A percentile compares a stretch with the other conserved stretches of the same genome.
These are phyloP conservation scores for Endotricha flammealis DNA, from an alignment of 2,888 invertebrate genomes.

Conservation along the genomic window DNA sequence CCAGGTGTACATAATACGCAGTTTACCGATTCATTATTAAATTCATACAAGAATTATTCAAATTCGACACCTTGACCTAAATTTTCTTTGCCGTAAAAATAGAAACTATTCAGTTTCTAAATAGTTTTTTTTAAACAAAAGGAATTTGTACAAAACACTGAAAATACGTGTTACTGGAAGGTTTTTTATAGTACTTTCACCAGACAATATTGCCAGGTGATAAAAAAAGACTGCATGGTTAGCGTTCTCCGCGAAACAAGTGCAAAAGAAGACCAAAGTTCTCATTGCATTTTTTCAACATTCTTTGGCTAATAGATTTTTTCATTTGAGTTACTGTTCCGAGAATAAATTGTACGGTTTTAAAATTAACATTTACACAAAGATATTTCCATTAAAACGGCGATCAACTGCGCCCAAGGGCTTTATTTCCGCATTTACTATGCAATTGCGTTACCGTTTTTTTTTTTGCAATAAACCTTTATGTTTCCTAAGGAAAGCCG, in stretches of 20 bases:
- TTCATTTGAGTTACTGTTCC: slow-evolving; percentile 35
- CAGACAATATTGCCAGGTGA: background rate
- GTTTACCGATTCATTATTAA: no score
- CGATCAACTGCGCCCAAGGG: slow-evolving; percentile 40
- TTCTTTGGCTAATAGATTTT: slow-evolving; percentile 50
- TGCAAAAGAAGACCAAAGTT: slow-evolving; percentile 23
- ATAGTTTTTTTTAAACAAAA: no score
- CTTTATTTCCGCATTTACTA: slow-evolving; percentile 9
- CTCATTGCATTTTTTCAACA: slow-evolving; percentile 32
- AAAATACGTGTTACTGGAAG: background rate
- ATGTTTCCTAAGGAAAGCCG: background rate
- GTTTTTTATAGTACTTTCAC: background rate
- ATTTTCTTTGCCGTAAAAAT: no score
- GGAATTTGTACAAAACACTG: slow-evolving; percentile 24
- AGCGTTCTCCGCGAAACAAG: background rate
- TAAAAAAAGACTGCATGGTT: background rate
- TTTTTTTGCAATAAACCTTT: slow-evolving; percentile 24
- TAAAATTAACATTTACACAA: slow-evolving; percentile 54
- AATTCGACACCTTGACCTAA: no score
- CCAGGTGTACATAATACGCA: no score
- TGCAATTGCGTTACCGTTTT: slow-evolving; percentile 24
- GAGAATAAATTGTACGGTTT: slow-evolving; percentile 39
- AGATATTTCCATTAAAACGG: slow-evolving; percentile 51
- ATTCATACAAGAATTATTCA: no score
- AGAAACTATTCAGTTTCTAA: no score